Evolutionary conservation across 2,797 vertebrate species (phyloP).

Genomic region (Gastrophryne carolinensis): DNA sequence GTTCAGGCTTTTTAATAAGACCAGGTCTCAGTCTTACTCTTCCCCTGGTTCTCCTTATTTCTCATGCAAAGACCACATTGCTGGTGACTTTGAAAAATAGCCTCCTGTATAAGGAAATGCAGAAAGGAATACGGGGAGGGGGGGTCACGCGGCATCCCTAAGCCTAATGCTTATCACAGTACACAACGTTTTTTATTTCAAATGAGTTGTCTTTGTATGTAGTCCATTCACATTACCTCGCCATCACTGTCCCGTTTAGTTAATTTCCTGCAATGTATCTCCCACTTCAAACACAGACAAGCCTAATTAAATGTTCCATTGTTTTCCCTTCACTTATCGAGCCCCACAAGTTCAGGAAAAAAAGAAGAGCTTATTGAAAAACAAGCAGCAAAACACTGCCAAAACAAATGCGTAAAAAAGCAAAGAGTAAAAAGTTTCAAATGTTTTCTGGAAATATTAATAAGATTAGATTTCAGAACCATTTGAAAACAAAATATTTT

Average conservation of each 20-base stretch:
- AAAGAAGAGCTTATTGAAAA: slow-evolving; percentile 31
- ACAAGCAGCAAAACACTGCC: slow-evolving; percentile 12
- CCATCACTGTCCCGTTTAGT: slow-evolving; percentile 35
- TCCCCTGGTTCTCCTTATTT: neutral
- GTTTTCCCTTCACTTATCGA: slow-evolving; percentile 42
- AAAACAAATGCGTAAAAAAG: slow-evolving; percentile 24
- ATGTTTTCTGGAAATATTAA: slow-evolving; percentile 23
- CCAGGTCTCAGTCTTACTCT: neutral
- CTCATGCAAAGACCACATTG: neutral
- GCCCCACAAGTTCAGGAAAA: slow-evolving; percentile 27
- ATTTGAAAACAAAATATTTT: no score
- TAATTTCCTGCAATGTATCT: slow-evolving; percentile 49
- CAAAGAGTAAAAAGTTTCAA: slow-evolving; percentile 33
- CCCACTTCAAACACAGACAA: slow-evolving; percentile 45
- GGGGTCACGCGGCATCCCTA: neutral
- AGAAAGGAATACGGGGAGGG: slow-evolving; percentile 13
- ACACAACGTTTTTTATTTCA: slow-evolving; percentile 39
- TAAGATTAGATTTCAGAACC: slow-evolving; percentile 1
- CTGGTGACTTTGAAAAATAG: slow-evolving; percentile 27
- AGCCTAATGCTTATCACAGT: slow-evolving; percentile 35
- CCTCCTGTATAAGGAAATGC: slow-evolving; percentile 27
- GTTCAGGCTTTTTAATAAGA: neutral
- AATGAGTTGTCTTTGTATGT: slow-evolving; percentile 48
- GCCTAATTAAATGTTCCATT: slow-evolving; percentile 52
- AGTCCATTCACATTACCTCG: slow-evolving; percentile 40